Evolutionary conservation across 2,113 vertebrate species (phyloP).

Genomic region (Narcine bancroftii): DNA sequence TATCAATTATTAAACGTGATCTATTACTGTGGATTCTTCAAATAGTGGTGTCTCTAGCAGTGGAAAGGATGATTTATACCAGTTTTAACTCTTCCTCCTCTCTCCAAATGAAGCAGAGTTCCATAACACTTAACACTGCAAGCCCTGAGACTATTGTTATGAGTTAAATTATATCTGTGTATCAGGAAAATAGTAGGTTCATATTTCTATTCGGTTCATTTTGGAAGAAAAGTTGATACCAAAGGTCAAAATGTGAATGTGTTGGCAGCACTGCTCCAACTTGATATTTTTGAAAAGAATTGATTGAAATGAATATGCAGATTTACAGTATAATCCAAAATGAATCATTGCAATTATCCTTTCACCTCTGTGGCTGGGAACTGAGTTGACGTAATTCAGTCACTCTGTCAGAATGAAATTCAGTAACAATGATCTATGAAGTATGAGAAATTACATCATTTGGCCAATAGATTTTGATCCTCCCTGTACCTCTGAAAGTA

Average conservation of each 20-base stretch:
- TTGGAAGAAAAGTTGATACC: neutral
- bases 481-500: neutral
- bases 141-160: neutral
- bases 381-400: neutral
- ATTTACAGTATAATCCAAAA: constrained; percentile 29
- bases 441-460: neutral
- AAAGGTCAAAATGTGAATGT: constrained; percentile 5
- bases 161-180: constrained; percentile 5
- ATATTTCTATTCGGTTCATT: neutral
- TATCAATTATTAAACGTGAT: constrained; percentile 30
- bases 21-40: constrained; percentile 14
- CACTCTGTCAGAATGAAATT: constrained; percentile 2
- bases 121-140: neutral
- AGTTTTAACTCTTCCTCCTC: neutral
- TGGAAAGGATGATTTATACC: neutral
- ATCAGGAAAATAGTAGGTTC: neutral
- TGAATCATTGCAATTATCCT: constrained; percentile 4
- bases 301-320: constrained; percentile 29
- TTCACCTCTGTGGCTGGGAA: neutral
- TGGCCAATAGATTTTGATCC: neutral
- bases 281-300: constrained; percentile 19
- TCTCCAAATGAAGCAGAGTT: neutral
- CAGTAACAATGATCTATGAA: neutral
- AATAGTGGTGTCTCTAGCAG: constrained; percentile 10
- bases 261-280: neutral